These are phyloP conservation scores for Notarius quadriscutis DNA, from an alignment of 2,113 vertebrate genomes.

Conservation along the genomic window DNA sequence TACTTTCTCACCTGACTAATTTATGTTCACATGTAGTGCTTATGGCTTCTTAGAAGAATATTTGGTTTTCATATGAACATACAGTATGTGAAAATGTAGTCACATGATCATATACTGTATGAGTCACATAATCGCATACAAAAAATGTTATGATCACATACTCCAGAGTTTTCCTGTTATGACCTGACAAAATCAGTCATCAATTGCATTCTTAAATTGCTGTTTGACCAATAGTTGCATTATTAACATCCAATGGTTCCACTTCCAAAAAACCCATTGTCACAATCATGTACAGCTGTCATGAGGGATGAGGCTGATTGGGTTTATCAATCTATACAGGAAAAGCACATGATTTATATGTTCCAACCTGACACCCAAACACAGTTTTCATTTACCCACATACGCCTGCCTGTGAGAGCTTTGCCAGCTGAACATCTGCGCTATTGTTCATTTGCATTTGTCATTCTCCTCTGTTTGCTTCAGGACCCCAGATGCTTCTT, in stretches of 20 bases:
- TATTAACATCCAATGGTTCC: background rate
- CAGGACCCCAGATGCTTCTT: conserved; percentile 45
- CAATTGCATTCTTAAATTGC: background rate
- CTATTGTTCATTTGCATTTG: conserved; percentile 48
- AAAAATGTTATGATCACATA: background rate
- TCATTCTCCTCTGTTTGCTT: conserved; percentile 32
- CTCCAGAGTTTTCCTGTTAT: background rate
- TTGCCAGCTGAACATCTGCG: conserved; percentile 33
- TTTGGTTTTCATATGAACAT: background rate
- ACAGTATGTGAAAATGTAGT: background rate
- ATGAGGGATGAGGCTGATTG: too few species aligned
- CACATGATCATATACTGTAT: background rate
- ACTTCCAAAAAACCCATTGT: background rate
- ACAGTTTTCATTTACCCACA: conserved; percentile 15
- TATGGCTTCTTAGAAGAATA: background rate
- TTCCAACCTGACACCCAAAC: conserved; percentile 1
- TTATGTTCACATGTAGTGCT: background rate
- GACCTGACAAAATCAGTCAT: background rate
- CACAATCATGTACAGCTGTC: background rate
- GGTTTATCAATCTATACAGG: background rate
- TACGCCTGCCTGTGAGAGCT: background rate
- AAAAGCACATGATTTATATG: background rate
- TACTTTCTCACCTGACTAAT: background rate
- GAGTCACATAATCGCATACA: background rate
- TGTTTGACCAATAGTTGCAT: background rate